phyloP scores from a whole-genome alignment of 2,797 vertebrate genomes.

The Lutjanus campechanus region DNA sequence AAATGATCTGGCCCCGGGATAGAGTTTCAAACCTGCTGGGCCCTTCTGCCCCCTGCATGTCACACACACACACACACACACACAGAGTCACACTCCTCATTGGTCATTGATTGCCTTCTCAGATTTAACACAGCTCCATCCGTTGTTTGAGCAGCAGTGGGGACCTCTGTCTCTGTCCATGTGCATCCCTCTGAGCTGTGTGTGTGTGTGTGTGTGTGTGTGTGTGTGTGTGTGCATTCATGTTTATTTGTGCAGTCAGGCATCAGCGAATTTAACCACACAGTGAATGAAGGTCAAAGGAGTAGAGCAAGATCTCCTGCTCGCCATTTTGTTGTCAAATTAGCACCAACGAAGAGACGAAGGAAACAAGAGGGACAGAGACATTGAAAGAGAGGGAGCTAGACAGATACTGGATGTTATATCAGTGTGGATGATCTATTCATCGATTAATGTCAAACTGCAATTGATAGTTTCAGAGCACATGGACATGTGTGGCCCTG shows the following conservation, averaged over 20 bases:
- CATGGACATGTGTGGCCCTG: not conserved
- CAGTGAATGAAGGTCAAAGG: constrained; percentile 69
- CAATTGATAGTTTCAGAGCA: constrained; percentile 46
- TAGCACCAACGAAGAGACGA: not conserved
- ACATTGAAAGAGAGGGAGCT: not conserved
- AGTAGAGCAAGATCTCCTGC: constrained; percentile 31
- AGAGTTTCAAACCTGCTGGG: constrained; percentile 86
- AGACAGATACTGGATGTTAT: constrained; percentile 23
- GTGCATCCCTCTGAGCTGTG: constrained; percentile 51
- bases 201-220: constrained; percentile 12
- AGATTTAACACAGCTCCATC: constrained; percentile 84
- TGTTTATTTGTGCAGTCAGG: constrained; percentile 45
- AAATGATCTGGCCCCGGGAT: constrained; percentile 91
- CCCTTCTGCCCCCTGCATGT: constrained; percentile 72
- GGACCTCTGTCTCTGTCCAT: constrained; percentile 73
- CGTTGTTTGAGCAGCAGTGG: constrained; percentile 75
- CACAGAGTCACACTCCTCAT: constrained; percentile 70
- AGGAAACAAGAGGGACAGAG: not conserved
- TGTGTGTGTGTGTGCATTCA: constrained; percentile 14
- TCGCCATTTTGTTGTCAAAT: constrained; percentile 29
- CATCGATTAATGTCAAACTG: constrained; percentile 54
- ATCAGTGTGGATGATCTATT: constrained; percentile 42
- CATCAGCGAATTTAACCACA: constrained; percentile 55
- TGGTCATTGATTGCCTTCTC: constrained; percentile 87
- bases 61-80: not conserved